Evolutionary conservation across 1,140 invertebrate species (phyloP).

Genomic region (Drosophila kikkawai): DNA sequence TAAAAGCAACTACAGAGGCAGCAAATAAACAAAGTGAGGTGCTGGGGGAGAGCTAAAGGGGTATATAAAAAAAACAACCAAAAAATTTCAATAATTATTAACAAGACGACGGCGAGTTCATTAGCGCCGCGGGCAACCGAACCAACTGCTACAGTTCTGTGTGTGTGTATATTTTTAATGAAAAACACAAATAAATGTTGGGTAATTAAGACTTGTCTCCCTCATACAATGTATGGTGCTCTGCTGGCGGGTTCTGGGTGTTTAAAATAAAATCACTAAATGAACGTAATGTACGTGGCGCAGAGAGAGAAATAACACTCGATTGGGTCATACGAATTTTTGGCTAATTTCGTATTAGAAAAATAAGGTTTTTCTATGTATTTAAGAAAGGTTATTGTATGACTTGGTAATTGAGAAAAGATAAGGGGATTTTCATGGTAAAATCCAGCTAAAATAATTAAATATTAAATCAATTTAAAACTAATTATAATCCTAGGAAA

Average conservation of each 20-base stretch:
- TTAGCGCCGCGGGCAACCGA: constrained; percentile 65
- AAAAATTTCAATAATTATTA: constrained; percentile 80
- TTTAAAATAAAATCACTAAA: constrained; percentile 21
- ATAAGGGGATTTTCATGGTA: not conserved
- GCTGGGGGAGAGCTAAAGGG: not conserved
- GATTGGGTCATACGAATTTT: not conserved
- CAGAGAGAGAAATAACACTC: not conserved
- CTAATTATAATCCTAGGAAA: not conserved
- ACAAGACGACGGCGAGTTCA: constrained; percentile 76
- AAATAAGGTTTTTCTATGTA: not conserved
- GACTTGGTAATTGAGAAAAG: not conserved
- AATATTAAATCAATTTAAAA: not conserved
- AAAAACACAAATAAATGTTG: constrained; percentile 79
- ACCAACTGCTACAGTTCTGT: constrained; percentile 25
- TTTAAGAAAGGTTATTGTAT: not conserved
- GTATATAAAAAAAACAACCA: constrained; percentile 15
- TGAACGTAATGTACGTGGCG: constrained; percentile 19
- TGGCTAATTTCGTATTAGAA: not conserved
- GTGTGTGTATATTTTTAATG: constrained; percentile 37
- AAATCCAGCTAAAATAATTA: too few species aligned
- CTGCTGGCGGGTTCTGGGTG: constrained; percentile 37
- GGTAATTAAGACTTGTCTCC: constrained; percentile 76
- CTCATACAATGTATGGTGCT: constrained; percentile 53
- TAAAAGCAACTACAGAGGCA: constrained; percentile 71
- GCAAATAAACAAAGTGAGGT: constrained; percentile 38